Evolutionary conservation across 2,113 vertebrate species (phyloP).

Genomic region (Phrynosoma blainvillii): DNA sequence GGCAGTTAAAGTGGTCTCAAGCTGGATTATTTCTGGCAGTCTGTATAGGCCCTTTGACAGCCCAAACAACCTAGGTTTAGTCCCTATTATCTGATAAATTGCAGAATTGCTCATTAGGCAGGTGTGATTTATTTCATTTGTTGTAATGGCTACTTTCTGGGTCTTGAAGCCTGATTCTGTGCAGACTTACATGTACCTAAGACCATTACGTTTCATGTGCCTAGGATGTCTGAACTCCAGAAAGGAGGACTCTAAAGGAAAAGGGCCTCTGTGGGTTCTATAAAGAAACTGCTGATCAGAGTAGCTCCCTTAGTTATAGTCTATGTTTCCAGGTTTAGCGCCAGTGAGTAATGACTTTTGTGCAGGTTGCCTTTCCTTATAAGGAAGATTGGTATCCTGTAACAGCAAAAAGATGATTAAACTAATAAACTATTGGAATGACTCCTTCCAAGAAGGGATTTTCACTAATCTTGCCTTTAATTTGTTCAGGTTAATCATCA

Average conservation of each 20-base stretch:
- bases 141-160: not conserved
- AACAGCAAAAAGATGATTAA: accelerated
- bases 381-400: not conserved
- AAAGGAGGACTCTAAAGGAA: not conserved
- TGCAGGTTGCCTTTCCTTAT: not conserved
- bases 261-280: not conserved
- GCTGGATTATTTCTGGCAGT: too few relatives aligned
- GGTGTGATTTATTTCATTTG: accelerated
- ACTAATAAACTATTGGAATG: constrained; percentile 2
- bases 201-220: not conserved
- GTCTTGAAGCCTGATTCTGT: not conserved
- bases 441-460: not conserved
- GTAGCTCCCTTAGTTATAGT: not conserved
- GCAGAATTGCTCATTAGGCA: not conserved
- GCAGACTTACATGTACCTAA: not conserved
- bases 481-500: not conserved
- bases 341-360: not conserved
- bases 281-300: accelerated
- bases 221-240: too few relatives aligned
- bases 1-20: too few relatives aligned
- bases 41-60: too few relatives aligned
- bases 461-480: constrained; percentile 18
- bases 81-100: not conserved
- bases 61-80: not conserved
- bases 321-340: not conserved